Conservation (phyloP, 2,888 invertebrate species). For the Harpalus rubripes region DNA sequence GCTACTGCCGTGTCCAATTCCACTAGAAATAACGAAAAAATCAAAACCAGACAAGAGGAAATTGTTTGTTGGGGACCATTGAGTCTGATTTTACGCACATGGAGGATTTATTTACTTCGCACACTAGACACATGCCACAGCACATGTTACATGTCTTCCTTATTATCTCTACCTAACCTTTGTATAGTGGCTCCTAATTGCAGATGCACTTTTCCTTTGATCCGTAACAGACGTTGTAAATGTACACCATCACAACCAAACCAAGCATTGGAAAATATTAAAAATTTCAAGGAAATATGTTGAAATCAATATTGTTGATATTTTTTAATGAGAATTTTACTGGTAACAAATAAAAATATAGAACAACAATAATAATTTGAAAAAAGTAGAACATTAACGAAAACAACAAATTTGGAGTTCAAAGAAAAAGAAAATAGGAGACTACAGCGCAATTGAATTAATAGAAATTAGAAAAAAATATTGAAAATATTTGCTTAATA, state of each 20-base stretch:
- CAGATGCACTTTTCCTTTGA: not conserved
- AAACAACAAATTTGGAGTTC: no score
- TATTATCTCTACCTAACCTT: not conserved
- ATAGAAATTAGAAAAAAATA: no score
- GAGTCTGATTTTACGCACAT: conserved; percentile 45
- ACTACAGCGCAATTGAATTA: no score
- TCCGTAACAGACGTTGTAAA: not conserved
- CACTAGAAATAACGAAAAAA: conserved; percentile 61
- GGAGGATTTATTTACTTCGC: conserved; percentile 14
- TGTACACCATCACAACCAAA: not conserved
- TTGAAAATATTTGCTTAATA: no score
- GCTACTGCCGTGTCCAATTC: conserved; percentile 64
- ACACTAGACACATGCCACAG: not conserved
- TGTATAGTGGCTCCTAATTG: not conserved
- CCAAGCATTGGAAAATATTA: no score
- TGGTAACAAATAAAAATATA: no score
- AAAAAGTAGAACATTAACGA: no score
- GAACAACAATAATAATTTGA: no score
- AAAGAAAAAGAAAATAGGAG: no score
- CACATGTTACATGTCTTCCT: conserved; percentile 5
- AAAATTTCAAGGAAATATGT: no score
- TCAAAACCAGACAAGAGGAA: conserved; percentile 59
- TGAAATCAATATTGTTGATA: no score
- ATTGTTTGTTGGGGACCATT: conserved; percentile 55
- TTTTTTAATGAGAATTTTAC: no score